Evolutionary conservation across 2,888 invertebrate species (phyloP), one percentile per base, ranked within the genome.

Genomic region (Dione vanillae): DNA sequence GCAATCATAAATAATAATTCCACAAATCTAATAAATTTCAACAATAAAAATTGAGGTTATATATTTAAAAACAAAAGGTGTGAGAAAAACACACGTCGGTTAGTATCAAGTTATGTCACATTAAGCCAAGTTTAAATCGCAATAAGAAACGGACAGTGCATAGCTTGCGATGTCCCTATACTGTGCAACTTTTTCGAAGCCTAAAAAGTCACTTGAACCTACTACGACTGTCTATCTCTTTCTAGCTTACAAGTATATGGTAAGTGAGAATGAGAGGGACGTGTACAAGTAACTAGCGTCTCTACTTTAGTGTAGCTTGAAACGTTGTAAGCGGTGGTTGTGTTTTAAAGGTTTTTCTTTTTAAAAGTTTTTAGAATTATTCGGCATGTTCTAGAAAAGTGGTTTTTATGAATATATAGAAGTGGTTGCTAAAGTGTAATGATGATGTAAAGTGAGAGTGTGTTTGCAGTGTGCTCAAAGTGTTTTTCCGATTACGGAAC

Each of bases 261-360:
- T 54, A 49, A 11, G 73, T 75, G 76, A 76, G 76, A 80, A 77
- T 78, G 80, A 76, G 76, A 71, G 75, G 77, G 77, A 78, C 71
- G 67, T 76, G 43, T 49, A 67, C 43, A 40, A 59, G 81, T 80
- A 80, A 81, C 81, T 76, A 37, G 49, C 64, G 49, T 49, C 81
- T 72, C 58, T 72, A 83, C 83, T 84, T 82, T 83, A 88, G 87
- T 88, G 74, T 70, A 40, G 71, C 76, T 61, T 72, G 82, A 85
- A 76, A 83, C 74, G 70, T 76, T 58, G 49, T 16, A 68, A 47
- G 70, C 61, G 71, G 51, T 65, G 75, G 82, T 73, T 78, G 79
- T 79, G 78, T 78, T 27, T 67, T 11, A 35, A 41, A 8, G 43
- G n/a, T 56, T 49, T 27, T 52, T 35, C 8, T 51, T 35, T 20